These are phyloP conservation scores for Amphimedon queenslandica DNA, from an alignment of 37 sponge, comb jelly and placozoan species.

Conservation along the genomic window DNA sequence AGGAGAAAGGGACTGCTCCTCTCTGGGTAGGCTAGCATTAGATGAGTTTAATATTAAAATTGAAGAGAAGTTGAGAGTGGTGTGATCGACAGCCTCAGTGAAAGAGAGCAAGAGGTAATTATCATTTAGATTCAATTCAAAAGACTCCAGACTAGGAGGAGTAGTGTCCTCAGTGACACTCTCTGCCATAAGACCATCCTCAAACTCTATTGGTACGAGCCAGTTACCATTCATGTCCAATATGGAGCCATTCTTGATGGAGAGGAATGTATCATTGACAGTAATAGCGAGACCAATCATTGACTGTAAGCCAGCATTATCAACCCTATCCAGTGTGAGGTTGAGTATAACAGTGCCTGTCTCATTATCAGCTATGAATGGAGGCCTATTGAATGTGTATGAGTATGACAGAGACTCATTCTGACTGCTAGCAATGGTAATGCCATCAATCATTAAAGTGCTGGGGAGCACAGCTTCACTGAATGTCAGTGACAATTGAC, in stretches of 20 bases:
- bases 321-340: slow-evolving; percentile 21
- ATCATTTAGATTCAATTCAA: slow-evolving; percentile 77
- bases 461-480: slow-evolving; percentile 75
- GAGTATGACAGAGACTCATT: slow-evolving; percentile 11
- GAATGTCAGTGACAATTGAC: slow-evolving; percentile 48
- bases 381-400: slow-evolving; percentile 31
- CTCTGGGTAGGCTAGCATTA: background rate
- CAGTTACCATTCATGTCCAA: slow-evolving; percentile 70
- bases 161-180: slow-evolving; percentile 28
- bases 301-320: slow-evolving; percentile 68
- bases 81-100: slow-evolving; percentile 66
- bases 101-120: slow-evolving; percentile 70
- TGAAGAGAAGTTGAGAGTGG: slow-evolving; percentile 39
- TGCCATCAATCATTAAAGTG: slow-evolving; percentile 24
- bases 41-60: slow-evolving; percentile 41
- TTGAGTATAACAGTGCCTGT: slow-evolving; percentile 29
- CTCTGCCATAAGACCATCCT: slow-evolving; percentile 35
- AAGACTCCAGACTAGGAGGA: slow-evolving; percentile 55
- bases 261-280: slow-evolving; percentile 43
- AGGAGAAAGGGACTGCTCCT: slow-evolving; percentile 8
- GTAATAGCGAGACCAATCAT: slow-evolving; percentile 40
- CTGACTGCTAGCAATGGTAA: slow-evolving; percentile 54
- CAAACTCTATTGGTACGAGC: slow-evolving; percentile 7
- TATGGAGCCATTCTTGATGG: slow-evolving; percentile 36
- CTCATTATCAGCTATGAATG: slow-evolving; percentile 18